Evolutionary conservation across 2,888 invertebrate genomes (phyloP).

Genomic region (Leucophenga montana): DNA sequence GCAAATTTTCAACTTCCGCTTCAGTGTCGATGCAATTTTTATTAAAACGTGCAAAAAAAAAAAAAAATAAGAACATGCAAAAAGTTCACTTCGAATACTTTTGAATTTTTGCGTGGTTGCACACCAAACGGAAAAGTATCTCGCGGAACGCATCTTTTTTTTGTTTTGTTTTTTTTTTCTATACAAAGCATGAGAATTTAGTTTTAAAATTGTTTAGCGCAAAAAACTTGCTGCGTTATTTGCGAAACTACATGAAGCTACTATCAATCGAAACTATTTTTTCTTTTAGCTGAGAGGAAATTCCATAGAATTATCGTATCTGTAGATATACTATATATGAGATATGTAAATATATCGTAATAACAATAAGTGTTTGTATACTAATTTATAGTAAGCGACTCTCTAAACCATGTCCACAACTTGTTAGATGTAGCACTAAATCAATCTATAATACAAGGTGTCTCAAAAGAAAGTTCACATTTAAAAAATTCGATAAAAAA

Average conservation of each 20-base stretch:
- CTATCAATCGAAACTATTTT: not conserved
- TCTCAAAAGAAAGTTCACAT: too few relatives aligned
- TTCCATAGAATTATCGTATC: too few relatives aligned
- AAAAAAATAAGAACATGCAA: conserved; percentile 2
- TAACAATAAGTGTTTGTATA: too few relatives aligned
- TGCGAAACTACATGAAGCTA: too few relatives aligned
- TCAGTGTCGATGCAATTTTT: conserved; percentile 42
- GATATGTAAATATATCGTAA: too few relatives aligned
- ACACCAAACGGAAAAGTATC: conserved; percentile 9
- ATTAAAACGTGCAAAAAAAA: not conserved
- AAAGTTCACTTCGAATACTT: not conserved
- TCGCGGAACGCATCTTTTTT: not conserved
- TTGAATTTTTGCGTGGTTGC: conserved; percentile 29
- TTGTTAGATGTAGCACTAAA: too few relatives aligned
- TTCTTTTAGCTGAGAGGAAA: not conserved
- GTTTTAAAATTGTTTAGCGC: not conserved
- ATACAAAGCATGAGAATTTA: not conserved
- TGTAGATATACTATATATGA: too few relatives aligned
- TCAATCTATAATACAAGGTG: too few relatives aligned
- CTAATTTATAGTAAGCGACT: too few relatives aligned
- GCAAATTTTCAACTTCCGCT: conserved; percentile 19
- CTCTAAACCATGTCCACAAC: too few relatives aligned
- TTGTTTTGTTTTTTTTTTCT: not conserved
- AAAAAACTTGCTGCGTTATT: not conserved
- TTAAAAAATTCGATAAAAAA: too few relatives aligned